These are phyloP conservation scores for Drosophila emarginata DNA, from an alignment of 2,888 invertebrate species.

Conservation along the genomic window DNA sequence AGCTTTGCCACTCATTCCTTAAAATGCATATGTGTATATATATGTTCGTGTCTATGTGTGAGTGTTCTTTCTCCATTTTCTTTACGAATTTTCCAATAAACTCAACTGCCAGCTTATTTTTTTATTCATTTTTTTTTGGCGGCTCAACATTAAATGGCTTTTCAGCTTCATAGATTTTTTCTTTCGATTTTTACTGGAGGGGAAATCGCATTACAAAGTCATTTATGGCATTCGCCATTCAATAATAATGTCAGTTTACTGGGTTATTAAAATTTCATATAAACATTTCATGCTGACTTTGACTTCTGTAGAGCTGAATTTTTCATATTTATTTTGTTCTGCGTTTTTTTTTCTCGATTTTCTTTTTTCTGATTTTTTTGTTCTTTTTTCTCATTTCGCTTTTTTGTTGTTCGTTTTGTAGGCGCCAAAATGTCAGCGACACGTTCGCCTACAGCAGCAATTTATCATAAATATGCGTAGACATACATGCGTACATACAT, in stretches of 20 bases:
- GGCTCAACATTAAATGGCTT: constrained; percentile 62
- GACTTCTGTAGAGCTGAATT: constrained; percentile 40
- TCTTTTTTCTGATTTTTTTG: constrained; percentile 12
- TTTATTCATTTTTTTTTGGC: constrained; percentile 16
- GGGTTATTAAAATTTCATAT: constrained; percentile 72
- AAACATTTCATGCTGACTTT: constrained; percentile 63
- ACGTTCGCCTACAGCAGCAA: constrained; percentile 63
- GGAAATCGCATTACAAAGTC: constrained; percentile 53
- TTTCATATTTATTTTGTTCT: constrained; percentile 16
- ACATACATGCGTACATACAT: constrained; percentile 17
- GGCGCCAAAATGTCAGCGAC: constrained; percentile 71
- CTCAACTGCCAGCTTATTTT: constrained; percentile 59
- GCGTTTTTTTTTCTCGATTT: not conserved
- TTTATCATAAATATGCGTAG: constrained; percentile 71
- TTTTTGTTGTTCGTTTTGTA: constrained; percentile 34
- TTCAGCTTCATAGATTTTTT: constrained; percentile 39
- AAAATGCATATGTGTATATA: constrained; percentile 6
- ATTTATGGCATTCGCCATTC: constrained; percentile 55
- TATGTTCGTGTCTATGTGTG: constrained; percentile 4
- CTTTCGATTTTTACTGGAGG: not conserved
- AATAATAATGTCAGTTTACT: constrained; percentile 69
- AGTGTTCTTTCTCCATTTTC: constrained; percentile 14
- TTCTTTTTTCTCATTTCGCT: constrained; percentile 16
- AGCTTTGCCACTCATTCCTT: constrained; percentile 21
- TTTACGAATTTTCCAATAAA: constrained; percentile 58